Evolutionary conservation across 2,797 vertebrate genomes (phyloP), one percentile per base, ranked within the genome.

Genomic region (Bufotes viridis): DNA sequence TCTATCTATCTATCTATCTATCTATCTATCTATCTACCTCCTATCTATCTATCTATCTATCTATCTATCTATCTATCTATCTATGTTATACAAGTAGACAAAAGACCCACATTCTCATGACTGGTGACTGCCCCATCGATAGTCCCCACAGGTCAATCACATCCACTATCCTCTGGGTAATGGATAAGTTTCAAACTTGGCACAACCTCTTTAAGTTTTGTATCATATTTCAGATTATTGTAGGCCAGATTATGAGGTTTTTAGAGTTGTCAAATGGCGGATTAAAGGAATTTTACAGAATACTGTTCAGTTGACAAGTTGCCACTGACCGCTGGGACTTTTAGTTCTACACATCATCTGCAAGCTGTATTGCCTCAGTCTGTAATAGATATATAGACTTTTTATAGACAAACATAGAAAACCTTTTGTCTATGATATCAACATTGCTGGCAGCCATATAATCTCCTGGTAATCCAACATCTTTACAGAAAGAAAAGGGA

Each of bases 391-490:
- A 49, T 69, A 57, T 11, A n/a, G 63, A 15, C 17, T 18, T 55
- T 57, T 57, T 42, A 42, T 42, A 42, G 42, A 42, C 6, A 42
- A 42, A 42, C 6, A 42, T 6, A 42, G 42, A 42, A 57, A 49
- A 24, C 4, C 15, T 65, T 24, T 15, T 53, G 5, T 61, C 70
- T 17, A 63, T 9, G n/a, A 55, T 55, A 63, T 83, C 86, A 17
- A 18, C 34, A 15, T 76, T 76, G 74, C 75, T 65, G 9, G 42
- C 55, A 81, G 53, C 51, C 79, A 24, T 84, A 55, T 84, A 74
- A 55, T 85, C 65, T 75, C 24, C 17, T 67, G 42, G 26, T 88
- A 85, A 85, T 84, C 87, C 76, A 65, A 75, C 70, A 84, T 80
- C 70, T 84, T 61, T 70, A 55, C 53, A n/a, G 22, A 84, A 55